Evolutionary conservation across 2,113 vertebrate genomes (phyloP).

Genomic region (Scopus umbretta): DNA sequence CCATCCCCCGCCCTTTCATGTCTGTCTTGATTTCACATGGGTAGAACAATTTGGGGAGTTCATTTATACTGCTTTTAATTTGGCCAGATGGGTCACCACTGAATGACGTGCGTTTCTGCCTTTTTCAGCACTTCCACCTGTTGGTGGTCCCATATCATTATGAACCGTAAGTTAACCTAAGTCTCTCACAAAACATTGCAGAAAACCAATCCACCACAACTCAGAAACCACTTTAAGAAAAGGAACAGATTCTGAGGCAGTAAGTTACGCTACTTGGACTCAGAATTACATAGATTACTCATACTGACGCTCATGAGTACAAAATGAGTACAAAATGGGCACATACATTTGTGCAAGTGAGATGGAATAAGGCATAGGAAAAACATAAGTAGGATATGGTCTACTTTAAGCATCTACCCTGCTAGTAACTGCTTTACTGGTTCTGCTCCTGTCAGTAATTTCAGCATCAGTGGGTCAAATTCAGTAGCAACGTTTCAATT

Average conservation of each 20-base stretch:
- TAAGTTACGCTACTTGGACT: background rate
- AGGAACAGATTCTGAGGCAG: background rate
- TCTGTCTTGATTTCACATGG: background rate
- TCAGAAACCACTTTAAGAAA: background rate
- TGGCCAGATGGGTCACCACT: background rate
- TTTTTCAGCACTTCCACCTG: background rate
- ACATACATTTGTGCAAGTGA: background rate
- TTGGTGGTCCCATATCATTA: background rate
- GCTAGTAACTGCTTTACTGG: background rate
- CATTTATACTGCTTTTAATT: background rate
- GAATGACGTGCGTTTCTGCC: background rate
- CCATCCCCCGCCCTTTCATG: background rate
- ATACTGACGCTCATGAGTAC: background rate
- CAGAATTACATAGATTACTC: slow-evolving; percentile 18
- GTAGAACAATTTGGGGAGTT: background rate
- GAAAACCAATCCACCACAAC: background rate
- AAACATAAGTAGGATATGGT: background rate
- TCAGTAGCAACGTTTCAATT: background rate
- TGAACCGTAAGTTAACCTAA: background rate
- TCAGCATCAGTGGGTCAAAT: background rate
- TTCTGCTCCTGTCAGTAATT: slow-evolving; percentile 5
- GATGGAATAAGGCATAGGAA: background rate
- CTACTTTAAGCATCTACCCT: background rate
- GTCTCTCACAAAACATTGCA: background rate
- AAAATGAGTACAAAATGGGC: slow-evolving; percentile 14